Evolutionary conservation across 2,888 invertebrate genomes (phyloP).

Genomic region (Lasioglossum malachurum): DNA sequence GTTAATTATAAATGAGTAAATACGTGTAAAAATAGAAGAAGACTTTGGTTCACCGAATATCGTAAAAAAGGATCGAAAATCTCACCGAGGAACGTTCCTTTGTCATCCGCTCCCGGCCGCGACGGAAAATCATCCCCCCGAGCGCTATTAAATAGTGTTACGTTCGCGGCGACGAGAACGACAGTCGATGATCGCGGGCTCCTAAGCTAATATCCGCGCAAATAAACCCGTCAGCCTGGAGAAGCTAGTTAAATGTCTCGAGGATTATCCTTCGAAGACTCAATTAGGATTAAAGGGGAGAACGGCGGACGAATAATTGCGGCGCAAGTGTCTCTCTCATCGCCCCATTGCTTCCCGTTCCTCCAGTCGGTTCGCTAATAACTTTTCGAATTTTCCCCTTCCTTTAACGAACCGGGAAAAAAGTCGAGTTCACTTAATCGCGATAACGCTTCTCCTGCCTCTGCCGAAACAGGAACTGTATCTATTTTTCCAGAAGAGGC

Average conservation of each 20-base stretch:
- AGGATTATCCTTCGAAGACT: constrained; percentile 55
- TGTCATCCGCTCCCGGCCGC: neutral
- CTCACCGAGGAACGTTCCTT: neutral
- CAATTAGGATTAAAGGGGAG: constrained; percentile 50
- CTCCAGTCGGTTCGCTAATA: neutral
- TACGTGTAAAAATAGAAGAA: neutral
- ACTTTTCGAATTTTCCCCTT: constrained; percentile 12
- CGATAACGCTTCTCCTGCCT: neutral
- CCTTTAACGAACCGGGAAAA: neutral
- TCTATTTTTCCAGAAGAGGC: no score
- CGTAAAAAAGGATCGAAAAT: neutral
- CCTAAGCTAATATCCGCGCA: constrained; percentile 44
- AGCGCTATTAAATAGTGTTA: constrained; percentile 9
- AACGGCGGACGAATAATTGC: constrained; percentile 40
- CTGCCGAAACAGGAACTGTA: no score
- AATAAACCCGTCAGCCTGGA: constrained; percentile 46
- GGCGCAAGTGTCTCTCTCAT: constrained; percentile 14
- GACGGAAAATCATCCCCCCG: neutral
- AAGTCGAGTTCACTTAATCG: constrained; percentile 2
- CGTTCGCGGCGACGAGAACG: constrained; percentile 4
- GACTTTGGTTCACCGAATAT: neutral
- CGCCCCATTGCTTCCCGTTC: neutral
- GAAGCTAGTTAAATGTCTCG: constrained; percentile 56
- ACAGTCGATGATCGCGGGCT: constrained; percentile 22
- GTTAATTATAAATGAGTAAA: neutral